These are phyloP conservation scores for Drosophila paranaensis DNA, from an alignment of 2,888 invertebrate genomes.

Conservation along the genomic window DNA sequence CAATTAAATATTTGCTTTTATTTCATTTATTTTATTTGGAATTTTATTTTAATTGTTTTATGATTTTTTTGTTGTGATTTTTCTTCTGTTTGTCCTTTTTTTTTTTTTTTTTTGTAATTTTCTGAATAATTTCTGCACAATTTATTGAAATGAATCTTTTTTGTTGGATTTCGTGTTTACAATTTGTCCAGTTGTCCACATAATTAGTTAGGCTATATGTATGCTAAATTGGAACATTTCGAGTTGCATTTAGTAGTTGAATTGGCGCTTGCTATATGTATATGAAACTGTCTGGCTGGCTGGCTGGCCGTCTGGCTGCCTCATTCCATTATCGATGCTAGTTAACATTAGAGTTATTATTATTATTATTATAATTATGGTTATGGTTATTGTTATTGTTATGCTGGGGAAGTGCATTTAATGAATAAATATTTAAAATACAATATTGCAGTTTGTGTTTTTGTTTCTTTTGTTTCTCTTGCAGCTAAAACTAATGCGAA, in stretches of 20 bases:
- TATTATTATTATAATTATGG: conserved; percentile 28
- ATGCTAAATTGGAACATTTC: conserved; percentile 75
- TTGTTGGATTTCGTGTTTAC: conserved; percentile 42
- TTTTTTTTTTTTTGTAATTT: conserved; percentile 16
- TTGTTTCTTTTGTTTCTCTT: conserved; percentile 48
- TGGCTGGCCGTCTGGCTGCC: conserved; percentile 48
- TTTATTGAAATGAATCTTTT: conserved; percentile 50
- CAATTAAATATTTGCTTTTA: conserved; percentile 25
- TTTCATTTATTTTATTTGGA: conserved; percentile 29
- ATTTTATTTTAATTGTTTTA: conserved; percentile 31
- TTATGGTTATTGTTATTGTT: conserved; percentile 29
- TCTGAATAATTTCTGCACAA: conserved; percentile 66
- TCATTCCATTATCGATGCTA: conserved; percentile 65
- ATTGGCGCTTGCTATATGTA: conserved; percentile 36
- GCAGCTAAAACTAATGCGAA: conserved; percentile 51
- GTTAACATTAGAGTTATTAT: conserved; percentile 60
- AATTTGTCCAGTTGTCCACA: conserved; percentile 46
- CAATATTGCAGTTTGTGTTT: conserved; percentile 74
- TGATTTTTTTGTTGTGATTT: conserved; percentile 24
- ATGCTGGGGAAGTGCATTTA: conserved; percentile 57
- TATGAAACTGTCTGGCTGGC: conserved; percentile 38
- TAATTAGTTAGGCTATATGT: conserved; percentile 73
- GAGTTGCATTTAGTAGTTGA: conserved; percentile 74
- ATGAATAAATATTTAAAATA: conserved; percentile 80
- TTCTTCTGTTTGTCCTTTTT: background rate